A percentile compares a stretch with the other conserved stretches of the same genome.
These are phyloP conservation scores for Sebastes glaucus DNA, from an alignment of 2,797 vertebrate genomes.

Conservation along the genomic window DNA sequence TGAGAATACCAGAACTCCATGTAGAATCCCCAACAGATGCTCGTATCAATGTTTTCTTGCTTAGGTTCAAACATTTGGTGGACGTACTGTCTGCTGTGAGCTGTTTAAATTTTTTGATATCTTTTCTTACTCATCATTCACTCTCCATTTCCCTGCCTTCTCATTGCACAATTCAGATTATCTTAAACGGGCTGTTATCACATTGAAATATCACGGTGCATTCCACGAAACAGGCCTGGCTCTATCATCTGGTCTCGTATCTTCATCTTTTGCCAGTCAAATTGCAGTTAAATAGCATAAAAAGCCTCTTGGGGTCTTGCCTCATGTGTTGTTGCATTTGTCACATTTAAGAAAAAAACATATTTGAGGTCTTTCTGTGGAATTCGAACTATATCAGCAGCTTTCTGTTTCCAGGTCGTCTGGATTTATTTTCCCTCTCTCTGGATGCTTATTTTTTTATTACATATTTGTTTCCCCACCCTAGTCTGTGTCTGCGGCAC, in stretches of 20 bases:
- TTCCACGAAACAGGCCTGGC: background rate
- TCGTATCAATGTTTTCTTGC: background rate
- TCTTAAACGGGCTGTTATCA: background rate
- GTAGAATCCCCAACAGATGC: conserved; percentile 35
- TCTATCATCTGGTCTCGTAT: background rate
- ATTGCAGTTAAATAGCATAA: background rate
- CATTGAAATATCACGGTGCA: conserved; percentile 5
- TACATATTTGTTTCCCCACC: conserved; percentile 15
- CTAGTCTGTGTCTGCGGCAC: conserved; percentile 14
- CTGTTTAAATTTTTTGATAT: conserved; percentile 14
- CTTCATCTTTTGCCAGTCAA: background rate
- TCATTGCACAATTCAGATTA: background rate
- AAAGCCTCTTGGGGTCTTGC: background rate
- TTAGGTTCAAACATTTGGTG: background rate
- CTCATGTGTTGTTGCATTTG: background rate
- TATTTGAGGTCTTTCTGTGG: background rate
- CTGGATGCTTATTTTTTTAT: conserved; percentile 8
- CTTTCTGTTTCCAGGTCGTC: conserved; percentile 11
- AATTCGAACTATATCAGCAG: background rate
- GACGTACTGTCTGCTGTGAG: background rate
- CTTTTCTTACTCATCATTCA: conserved; percentile 1
- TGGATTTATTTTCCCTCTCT: background rate
- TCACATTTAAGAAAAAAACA: background rate
- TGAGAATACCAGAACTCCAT: conserved; percentile 27
- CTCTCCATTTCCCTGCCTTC: background rate